These are phyloP conservation scores for Drosophila paulistorum DNA, from an alignment of 1,140 invertebrate genomes.

Conservation along the genomic window DNA sequence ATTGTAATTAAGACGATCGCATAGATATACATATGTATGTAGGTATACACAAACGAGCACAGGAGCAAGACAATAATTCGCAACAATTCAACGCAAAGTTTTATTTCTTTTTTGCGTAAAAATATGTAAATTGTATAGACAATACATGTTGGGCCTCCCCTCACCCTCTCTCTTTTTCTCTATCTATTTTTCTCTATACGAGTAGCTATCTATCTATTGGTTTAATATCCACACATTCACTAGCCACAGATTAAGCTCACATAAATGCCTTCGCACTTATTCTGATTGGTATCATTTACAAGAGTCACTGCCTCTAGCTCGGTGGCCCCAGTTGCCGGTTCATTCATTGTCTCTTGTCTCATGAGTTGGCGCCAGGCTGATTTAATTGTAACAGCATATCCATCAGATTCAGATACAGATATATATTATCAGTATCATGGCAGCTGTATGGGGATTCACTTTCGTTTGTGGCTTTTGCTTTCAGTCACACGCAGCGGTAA, in stretches of 20 bases:
- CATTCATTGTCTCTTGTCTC: conserved; percentile 5
- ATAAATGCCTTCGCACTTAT: conserved; percentile 79
- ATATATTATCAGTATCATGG: conserved; percentile 7
- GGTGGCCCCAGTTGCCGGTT: background rate
- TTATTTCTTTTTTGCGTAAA: conserved; percentile 1
- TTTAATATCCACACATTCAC: conserved; percentile 20
- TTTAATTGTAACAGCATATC: conserved; percentile 23
- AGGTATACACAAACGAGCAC: background rate
- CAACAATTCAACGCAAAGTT: conserved; percentile 37
- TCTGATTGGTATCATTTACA: conserved; percentile 77
- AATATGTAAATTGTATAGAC: conserved; percentile 66
- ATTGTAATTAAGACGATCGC: conserved; percentile 65
- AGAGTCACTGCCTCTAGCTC: conserved; percentile 36
- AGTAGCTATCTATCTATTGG: no score
- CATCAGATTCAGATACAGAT: conserved; percentile 16
- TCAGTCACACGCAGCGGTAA: conserved; percentile 60
- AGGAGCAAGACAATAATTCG: conserved; percentile 32
- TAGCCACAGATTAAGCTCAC: conserved; percentile 53
- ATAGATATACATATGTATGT: conserved; percentile 30
- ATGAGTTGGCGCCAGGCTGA: conserved; percentile 56
- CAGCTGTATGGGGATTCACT: conserved; percentile 55
- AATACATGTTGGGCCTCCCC: background rate
- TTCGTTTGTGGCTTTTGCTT: conserved; percentile 70
- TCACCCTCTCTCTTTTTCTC: background rate
- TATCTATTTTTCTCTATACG: background rate